phyloP scores from a whole-genome alignment of 2,888 invertebrate species.

The Fragum fragum region DNA sequence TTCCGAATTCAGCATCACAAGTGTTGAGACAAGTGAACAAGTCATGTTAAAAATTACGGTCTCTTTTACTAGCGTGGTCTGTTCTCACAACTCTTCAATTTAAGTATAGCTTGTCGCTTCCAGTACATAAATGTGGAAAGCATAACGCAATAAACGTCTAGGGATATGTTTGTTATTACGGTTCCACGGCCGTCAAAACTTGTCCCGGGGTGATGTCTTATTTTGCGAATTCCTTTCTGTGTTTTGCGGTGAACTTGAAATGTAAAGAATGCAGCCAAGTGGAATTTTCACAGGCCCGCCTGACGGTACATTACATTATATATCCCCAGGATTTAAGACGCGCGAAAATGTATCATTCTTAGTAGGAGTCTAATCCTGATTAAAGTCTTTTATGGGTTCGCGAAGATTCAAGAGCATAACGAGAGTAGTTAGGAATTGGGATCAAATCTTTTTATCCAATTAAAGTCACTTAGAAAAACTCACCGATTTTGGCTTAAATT shows the following conservation, averaged over 20 bases:
- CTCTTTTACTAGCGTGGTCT: no score
- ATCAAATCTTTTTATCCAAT: no score
- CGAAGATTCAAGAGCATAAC: no score
- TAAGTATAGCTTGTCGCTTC: no score
- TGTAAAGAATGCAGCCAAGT: not conserved
- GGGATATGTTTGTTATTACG: not conserved
- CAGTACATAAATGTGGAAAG: not conserved
- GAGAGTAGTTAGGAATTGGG: no score
- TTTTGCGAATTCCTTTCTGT: not conserved
- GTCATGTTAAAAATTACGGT: no score
- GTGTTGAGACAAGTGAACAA: no score
- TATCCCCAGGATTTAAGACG: slow-evolving; percentile 1
- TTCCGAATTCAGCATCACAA: no score
- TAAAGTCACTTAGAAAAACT: no score
- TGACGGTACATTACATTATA: not conserved
- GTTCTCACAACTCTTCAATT: no score
- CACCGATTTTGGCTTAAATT: no score
- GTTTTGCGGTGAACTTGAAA: not conserved
- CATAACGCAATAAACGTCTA: not conserved
- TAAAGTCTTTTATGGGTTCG: no score
- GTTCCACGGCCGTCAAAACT: slow-evolving; percentile 3
- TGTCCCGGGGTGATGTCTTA: slow-evolving; percentile 6
- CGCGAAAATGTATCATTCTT: not conserved
- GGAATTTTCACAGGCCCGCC: slow-evolving; percentile 1
- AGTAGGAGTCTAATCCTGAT: not conserved